Evolutionary conservation across 2,797 vertebrate genomes (phyloP).

Genomic region (Macropodus opercularis): DNA sequence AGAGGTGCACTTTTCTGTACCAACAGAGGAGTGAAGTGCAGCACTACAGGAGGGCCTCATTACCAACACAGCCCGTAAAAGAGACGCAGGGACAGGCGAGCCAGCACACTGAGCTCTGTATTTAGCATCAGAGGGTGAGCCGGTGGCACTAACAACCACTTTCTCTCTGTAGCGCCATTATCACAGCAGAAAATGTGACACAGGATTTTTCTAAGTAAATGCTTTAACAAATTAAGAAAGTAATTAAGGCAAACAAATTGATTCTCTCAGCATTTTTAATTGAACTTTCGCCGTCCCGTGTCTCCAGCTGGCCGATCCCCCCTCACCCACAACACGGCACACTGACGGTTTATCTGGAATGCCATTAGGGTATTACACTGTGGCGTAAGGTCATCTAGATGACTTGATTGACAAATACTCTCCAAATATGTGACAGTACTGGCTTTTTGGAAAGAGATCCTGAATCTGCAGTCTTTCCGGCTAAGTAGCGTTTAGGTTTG

Average conservation of each 20-base stretch:
- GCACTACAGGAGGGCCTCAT: conserved; percentile 77
- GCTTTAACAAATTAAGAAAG: conserved; percentile 75
- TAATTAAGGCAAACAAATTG: conserved; percentile 79
- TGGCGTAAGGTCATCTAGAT: no score
- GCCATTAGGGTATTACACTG: conserved; percentile 27
- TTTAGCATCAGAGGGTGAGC: conserved; percentile 72
- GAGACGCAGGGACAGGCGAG: conserved; percentile 48
- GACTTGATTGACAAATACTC: conserved; percentile 66
- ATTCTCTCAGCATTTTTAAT: conserved; percentile 66
- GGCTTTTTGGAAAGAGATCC: conserved; percentile 43
- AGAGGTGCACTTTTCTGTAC: conserved; percentile 72
- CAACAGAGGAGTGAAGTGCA: conserved; percentile 63
- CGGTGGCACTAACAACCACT: conserved; percentile 59
- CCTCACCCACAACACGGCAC: conserved; percentile 26
- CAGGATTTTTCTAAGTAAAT: conserved; percentile 66
- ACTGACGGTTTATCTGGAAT: conserved; percentile 41
- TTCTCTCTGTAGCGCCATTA: conserved; percentile 55
- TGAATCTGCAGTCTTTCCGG: conserved; percentile 19
- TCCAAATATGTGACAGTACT: conserved; percentile 58
- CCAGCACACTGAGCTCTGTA: conserved; percentile 65
- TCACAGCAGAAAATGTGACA: conserved; percentile 68
- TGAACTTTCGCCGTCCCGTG: conserved; percentile 65
- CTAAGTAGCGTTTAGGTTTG: conserved; percentile 35
- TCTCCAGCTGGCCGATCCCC: conserved; percentile 52
- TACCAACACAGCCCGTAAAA: conserved; percentile 66